Base-by-base conservation (phyloP, 2,888 invertebrate genomes). In the Zootermopsis nevadensis region DNA sequence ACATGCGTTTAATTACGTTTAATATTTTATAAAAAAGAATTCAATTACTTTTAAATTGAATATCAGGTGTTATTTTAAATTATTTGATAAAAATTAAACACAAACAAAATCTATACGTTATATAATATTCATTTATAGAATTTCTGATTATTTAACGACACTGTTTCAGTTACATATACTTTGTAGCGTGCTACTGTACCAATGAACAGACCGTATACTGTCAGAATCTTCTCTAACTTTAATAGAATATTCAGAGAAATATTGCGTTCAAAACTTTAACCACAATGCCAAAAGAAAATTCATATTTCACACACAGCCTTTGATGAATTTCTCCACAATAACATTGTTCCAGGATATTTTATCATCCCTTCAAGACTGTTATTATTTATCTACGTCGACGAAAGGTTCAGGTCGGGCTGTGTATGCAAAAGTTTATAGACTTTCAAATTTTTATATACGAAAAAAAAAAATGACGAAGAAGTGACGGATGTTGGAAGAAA, bases 271-370 rank as follows among this genome's bases (percentile, higher is more conserved):
- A 24, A 79, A 60, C 38, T 33, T 79, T 35, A 76, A 27, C 76
- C 76, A 76, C 42, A 79, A 79, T 66, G n/a, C 27, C 27, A 79
- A 79, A 79, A 8, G 38, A 66, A 55, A 66, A 79, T 66, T 79
- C 35, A 79, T 33, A 60, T 79, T 79, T 66, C 10, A 31, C 79
- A 66, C 79, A 35, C 31, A n/a, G 15, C n/a, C 35, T 38, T 79
- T 35, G 35, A 33, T 35, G 55, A 33, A 33, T 74, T 69, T 69
- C 33, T 19, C 27, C 30, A 66, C 27, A 19, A 27, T 66, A 10
- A 12, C 66, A n/a, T 15, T 27, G 30, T 3, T 35, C 74, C 7
- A 38, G 74, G 74, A 27, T 35, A 74, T 74, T 74, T 38, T 38
- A 74, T 38, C 24, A 19, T 30, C 6, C n/a, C 38, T 74, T 38